Evolutionary conservation across 1,140 invertebrate species (phyloP), one percentile per base, ranked within the genome.

Genomic region (Venturia canescens): DNA sequence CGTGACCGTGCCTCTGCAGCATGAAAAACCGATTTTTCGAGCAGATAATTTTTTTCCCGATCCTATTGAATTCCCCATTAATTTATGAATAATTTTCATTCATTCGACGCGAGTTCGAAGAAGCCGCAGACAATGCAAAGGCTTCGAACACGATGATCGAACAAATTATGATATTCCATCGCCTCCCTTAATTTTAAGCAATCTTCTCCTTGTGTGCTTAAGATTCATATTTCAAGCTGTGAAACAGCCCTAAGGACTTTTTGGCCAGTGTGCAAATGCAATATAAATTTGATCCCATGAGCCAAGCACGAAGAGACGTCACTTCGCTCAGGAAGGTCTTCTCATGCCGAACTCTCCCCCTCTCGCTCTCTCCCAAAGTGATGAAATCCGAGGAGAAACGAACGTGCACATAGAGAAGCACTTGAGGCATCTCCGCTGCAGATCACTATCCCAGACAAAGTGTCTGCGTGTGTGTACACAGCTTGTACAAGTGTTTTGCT

Each of bases 361-460:
- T 69, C 29, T 31, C 29, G 0, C 29, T 31, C 29, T 69, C 29
- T 69, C 21, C 3, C 5, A 9, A 29, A 21, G 66, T 70, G 77
- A 67, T 53, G 77, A 69, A 78, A 78, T 29, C n/a, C 77, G 60
- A 78, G 60, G 67, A 67, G 76, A 78, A 34, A 78, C n/a, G n/a
- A 44, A 44, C 34, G 48, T 67, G 48, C 18, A 31, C 66, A 31
- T 15, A 29, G 60, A 78, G 63, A 69, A 50, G 34, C 13, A 78
- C 57, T 31, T 57, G 23, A 63, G 27, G 44, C 29, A 63, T 38
- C 63, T 23, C 6, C 13, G 66, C n/a, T 16, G 18, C 13, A n/a
- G 75, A 63, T 26, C 60, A 23, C 3, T 63, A 23, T 57, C 18
- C 53, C 18, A 18, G 18, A n/a, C 18, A 57, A 57, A 57, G 53